Evolutionary conservation across 1,140 invertebrate species (phyloP).

Genomic region (Capitella teleta): DNA sequence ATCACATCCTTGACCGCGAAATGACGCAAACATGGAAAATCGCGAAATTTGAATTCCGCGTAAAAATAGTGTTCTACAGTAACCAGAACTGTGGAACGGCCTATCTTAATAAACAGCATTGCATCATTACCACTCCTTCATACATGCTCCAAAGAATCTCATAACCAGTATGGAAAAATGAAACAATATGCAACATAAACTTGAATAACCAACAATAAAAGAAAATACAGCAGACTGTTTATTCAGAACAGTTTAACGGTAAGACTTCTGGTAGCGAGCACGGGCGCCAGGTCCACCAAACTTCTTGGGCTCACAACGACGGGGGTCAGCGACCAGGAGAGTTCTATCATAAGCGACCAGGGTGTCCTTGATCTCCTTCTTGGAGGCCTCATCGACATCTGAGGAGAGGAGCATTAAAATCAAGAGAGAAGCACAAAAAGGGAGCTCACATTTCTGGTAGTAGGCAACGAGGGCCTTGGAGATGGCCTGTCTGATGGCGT

Average conservation of each 20-base stretch:
- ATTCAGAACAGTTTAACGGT: constrained; percentile 46
- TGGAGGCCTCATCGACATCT: constrained; percentile 99
- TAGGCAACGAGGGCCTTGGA: constrained; percentile 95
- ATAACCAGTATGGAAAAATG: no score
- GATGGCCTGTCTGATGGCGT: constrained; percentile 96
- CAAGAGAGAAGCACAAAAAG: not conserved
- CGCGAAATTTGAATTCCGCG: no score
- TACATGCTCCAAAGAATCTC: no score
- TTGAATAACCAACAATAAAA: no score
- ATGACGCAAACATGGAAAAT: no score
- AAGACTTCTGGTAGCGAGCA: constrained; percentile 93
- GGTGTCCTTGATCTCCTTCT: constrained; percentile 98
- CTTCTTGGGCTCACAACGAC: constrained; percentile 98
- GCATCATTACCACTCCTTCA: no score
- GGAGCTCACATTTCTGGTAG: constrained; percentile 94
- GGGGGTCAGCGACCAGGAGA: constrained; percentile 92
- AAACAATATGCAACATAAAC: no score
- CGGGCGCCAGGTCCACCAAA: constrained; percentile 99
- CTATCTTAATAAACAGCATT: no score
- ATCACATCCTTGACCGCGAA: no score
- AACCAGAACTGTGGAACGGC: no score
- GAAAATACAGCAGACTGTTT: no score
- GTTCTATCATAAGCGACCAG: constrained; percentile 95
- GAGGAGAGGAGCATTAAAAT: constrained; percentile 29
- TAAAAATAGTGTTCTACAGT: no score